Evolutionary conservation across 2,113 vertebrate species (phyloP).

Genomic region (Cryptotis parvus): DNA sequence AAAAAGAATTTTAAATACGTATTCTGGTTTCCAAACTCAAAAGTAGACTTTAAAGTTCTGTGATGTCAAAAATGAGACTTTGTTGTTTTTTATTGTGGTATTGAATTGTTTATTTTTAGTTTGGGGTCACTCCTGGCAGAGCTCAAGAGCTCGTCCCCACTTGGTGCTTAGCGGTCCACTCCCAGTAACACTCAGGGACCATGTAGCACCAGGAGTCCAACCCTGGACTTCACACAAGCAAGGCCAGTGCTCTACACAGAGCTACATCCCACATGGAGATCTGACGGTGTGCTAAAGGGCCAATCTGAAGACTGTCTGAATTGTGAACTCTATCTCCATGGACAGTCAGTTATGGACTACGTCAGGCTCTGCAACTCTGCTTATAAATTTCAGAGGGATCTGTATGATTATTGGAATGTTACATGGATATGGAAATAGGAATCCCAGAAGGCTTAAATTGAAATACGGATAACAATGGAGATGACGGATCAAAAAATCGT

Average conservation of each 20-base stretch:
- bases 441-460: not conserved
- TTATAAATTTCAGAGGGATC: not conserved
- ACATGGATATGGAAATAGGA: not conserved
- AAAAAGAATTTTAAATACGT: too few species aligned
- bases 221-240: too few species aligned
- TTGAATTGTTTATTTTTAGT: too few species aligned
- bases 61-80: constrained; percentile 13
- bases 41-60: not conserved
- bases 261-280: not conserved
- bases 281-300: not conserved
- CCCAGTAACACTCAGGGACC: too few species aligned
- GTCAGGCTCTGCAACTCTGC: not conserved
- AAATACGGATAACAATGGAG: not conserved
- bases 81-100: not conserved
- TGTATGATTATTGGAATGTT: not conserved
- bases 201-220: too few species aligned
- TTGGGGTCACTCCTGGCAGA: too few species aligned
- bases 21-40: not conserved
- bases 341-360: not conserved
- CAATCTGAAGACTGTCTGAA: not conserved
- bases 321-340: not conserved
- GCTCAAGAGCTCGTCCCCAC: too few species aligned
- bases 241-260: too few species aligned
- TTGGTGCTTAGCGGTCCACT: too few species aligned
- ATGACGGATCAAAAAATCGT: not conserved